phyloP scores from a whole-genome alignment of 2,888 invertebrate species.

The Galerucella calmariensis region DNA sequence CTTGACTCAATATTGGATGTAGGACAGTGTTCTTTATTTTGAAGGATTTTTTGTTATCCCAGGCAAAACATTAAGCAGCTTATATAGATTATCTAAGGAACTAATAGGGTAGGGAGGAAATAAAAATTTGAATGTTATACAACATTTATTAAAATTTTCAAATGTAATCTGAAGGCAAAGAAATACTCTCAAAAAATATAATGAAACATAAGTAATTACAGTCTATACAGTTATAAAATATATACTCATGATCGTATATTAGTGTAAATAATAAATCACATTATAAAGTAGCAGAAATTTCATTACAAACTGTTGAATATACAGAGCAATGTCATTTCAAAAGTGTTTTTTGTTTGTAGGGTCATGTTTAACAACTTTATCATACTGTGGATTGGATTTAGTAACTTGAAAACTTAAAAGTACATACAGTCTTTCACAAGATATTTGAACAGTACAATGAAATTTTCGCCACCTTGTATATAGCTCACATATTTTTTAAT shows the following conservation, averaged over 20 bases:
- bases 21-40: too few relatives aligned
- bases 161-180: slow-evolving; percentile 1
- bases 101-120: background rate
- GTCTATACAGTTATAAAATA: background rate
- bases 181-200: slow-evolving; percentile 3
- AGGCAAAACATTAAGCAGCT: too few relatives aligned
- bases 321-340: background rate
- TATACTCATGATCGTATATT: background rate
- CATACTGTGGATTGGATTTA: too few relatives aligned
- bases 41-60: too few relatives aligned
- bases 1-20: too few relatives aligned
- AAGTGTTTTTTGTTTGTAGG: background rate
- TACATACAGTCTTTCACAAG: too few relatives aligned
- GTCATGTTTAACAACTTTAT: too few relatives aligned
- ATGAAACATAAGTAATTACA: background rate
- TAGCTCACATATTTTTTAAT: too few relatives aligned
- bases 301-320: background rate
- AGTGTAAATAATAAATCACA: background rate
- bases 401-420: too few relatives aligned
- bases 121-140: slow-evolving; percentile 9
- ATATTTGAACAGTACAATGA: too few relatives aligned
- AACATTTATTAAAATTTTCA: slow-evolving; percentile 30
- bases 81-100: too few relatives aligned
- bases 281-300: background rate
- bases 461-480: too few relatives aligned